Conservation (phyloP, 2,797 vertebrate genomes). For the Falco naumanni region DNA sequence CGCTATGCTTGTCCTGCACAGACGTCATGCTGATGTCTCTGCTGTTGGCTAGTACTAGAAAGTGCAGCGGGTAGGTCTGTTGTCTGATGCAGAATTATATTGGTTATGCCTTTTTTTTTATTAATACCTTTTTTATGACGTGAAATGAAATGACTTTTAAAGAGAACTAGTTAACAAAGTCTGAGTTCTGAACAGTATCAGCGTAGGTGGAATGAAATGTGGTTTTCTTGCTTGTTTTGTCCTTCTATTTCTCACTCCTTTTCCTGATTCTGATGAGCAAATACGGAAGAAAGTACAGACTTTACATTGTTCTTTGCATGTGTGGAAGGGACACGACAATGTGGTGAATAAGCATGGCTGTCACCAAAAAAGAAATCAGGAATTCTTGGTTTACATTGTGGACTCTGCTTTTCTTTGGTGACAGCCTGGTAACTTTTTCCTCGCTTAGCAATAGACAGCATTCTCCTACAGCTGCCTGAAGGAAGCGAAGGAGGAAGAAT, state of each 20-base stretch:
- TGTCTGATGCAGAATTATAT: not conserved
- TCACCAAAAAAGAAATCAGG: not conserved
- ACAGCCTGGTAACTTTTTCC: not conserved
- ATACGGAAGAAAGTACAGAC: not conserved
- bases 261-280: not conserved
- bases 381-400: not conserved
- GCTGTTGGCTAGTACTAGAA: not conserved
- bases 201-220: not conserved
- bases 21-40: not conserved
- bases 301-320: not conserved
- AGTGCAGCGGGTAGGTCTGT: not conserved
- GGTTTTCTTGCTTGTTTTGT: not conserved
- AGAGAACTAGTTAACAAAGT: not conserved
- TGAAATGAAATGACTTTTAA: not conserved
- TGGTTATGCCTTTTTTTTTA: not conserved
- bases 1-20: not conserved
- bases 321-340: not conserved
- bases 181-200: not conserved
- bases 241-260: not conserved
- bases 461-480: slow-evolving; percentile 52
- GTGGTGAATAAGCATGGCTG: not conserved
- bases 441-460: slow-evolving; percentile 3
- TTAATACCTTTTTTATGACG: not conserved
- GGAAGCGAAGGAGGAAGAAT: slow-evolving; percentile 31
- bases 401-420: not conserved